Evolutionary conservation across 2,888 invertebrate genomes (phyloP), one percentile per base, ranked within the genome.

Genomic region (Tanaodytes sp.): DNA sequence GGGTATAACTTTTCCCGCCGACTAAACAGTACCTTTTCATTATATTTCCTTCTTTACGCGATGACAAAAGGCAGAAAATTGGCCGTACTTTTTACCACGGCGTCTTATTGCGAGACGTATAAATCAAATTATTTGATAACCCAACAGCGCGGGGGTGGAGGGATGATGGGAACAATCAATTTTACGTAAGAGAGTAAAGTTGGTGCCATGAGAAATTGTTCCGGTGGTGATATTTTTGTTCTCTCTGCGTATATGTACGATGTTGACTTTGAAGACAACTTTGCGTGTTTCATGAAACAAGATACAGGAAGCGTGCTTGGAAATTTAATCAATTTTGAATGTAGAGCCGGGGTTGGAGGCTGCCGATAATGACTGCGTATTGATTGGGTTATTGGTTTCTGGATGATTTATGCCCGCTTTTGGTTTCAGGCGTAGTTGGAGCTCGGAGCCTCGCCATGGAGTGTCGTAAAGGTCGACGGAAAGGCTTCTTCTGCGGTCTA

Each of bases 381-480:
- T 55, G 67, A 61, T 67, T 54, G 36, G 61, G 55, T 55, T 58
- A 45, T 49, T 51, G 48, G 30, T 16, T 16, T 16, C 23, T 5
- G 6, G 27, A 31, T 54, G 36, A 62, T 62, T 65, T 49, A 55
- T 58, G 52, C 18, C 15, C 49, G 19, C 15, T 14, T 16, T 9
- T 16, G 33, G 36, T 80, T 78, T 11, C 78, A 84, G 84, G 80
- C 81, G 80, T 83, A 84, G 82, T 83, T 77, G 79, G 77, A 81
- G 81, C 79, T 79, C 77, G 77, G 76, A 77, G 78, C 77, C 77
- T 79, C 78, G 81, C 77, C 79, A 84, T 84, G 84, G 83, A 83
- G 82, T 82, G 84, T 76, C 83, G 82, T 77, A 84, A 79, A 81
- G 80, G 79, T 81, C 82, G 84, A 80, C 83, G 83, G 82, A 84